Percentiles rank a stretch among this genome's conserved stretches.
Conservation (phyloP, 2,113 vertebrate species). For the Chloroceryle aenea region DNA sequence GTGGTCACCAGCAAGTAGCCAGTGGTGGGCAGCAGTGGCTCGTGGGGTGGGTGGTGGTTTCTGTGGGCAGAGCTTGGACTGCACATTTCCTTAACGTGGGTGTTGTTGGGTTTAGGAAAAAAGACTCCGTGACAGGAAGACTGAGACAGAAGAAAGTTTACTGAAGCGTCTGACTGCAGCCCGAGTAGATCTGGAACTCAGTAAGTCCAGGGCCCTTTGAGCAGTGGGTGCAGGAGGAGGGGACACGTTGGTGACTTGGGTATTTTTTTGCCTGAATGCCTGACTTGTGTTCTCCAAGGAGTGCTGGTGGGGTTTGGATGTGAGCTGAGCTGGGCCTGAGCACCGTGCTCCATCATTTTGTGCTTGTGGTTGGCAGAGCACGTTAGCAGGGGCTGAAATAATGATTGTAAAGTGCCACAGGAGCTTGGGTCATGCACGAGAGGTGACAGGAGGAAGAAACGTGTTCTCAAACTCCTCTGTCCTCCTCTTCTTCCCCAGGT, state of each 20-base stretch:
- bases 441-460: background rate
- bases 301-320: background rate
- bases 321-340: background rate
- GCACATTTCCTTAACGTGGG: rapidly evolving
- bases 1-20: rapidly evolving
- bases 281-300: background rate
- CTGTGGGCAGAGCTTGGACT: rapidly evolving
- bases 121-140: constrained; percentile 87
- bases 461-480: background rate
- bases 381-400: background rate
- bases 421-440: rapidly evolving
- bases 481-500: constrained; percentile 66
- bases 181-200: constrained; percentile 84
- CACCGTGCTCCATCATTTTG: rapidly evolving
- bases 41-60: background rate
- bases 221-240: background rate
- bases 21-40: background rate
- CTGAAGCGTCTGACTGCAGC: constrained; percentile 85
- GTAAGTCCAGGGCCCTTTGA: constrained; percentile 75
- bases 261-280: rapidly evolving
- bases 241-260: rapidly evolving
- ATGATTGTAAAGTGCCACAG: background rate
- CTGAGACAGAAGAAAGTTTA: constrained; percentile 91
- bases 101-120: constrained; percentile 79
- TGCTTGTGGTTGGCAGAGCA: background rate